Percentiles rank a stretch among this genome's conserved stretches.
Evolutionary conservation across 1,140 invertebrate genomes (phyloP).

Genomic region (Lasioglossum albipes): DNA sequence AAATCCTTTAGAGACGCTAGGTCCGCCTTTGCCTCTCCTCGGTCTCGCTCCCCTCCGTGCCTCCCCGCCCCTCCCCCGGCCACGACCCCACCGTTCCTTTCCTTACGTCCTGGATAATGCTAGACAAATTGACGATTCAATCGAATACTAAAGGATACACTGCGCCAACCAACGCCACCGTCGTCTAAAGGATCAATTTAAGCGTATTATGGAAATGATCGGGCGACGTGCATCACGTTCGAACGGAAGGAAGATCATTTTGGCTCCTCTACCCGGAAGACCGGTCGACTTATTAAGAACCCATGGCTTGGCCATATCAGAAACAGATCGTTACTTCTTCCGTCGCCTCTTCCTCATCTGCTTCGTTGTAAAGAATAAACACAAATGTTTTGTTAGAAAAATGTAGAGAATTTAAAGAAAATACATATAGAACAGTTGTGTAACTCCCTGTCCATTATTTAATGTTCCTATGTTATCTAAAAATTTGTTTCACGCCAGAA

Average conservation of each 20-base stretch:
- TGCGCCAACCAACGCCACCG: conserved; percentile 54
- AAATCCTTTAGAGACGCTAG: conserved; percentile 78
- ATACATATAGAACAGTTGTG: too few species aligned
- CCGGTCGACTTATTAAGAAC: background rate
- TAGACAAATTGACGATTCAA: conserved; percentile 80
- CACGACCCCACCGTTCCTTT: conserved; percentile 36
- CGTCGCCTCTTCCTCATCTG: too few species aligned
- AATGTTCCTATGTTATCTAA: too few species aligned
- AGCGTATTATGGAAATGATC: conserved; percentile 64
- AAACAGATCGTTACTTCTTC: too few species aligned
- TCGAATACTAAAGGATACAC: conserved; percentile 76
- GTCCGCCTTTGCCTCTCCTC: conserved; percentile 59
- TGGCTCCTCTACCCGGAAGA: background rate
- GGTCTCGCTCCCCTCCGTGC: too few species aligned
- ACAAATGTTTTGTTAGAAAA: too few species aligned
- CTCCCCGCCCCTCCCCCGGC: background rate
- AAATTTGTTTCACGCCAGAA: too few species aligned
- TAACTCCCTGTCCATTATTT: too few species aligned
- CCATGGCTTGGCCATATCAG: background rate
- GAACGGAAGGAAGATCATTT: conserved; percentile 3
- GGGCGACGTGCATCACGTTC: conserved; percentile 14
- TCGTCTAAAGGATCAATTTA: conserved; percentile 64
- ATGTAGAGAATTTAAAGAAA: too few species aligned
- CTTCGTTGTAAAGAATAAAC: too few species aligned
- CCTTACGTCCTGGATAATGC: conserved; percentile 75